phyloP scores from a whole-genome alignment of 1,140 invertebrate species.

The Drosophila oshimai region DNA sequence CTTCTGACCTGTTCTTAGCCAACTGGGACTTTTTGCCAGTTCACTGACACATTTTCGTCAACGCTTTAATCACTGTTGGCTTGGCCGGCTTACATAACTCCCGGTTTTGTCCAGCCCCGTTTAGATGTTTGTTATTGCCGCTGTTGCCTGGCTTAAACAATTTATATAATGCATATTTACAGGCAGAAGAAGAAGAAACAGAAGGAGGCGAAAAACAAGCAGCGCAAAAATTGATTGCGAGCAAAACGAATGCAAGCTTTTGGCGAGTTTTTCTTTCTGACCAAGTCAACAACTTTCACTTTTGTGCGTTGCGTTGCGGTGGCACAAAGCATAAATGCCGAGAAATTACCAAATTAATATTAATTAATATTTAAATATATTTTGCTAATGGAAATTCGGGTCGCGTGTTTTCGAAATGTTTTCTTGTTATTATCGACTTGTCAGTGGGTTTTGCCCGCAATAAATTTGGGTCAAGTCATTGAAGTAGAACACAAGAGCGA shows the following conservation, averaged over 20 bases:
- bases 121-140: conserved; percentile 10
- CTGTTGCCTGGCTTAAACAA: conserved; percentile 36
- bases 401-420: neutral
- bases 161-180: conserved; percentile 70
- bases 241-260: conserved; percentile 44
- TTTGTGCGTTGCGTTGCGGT: conserved; percentile 32
- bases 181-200: conserved; percentile 26
- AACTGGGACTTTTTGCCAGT: neutral
- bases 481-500: conserved; percentile 62
- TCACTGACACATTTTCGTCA: conserved; percentile 16
- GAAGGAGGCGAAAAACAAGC: conserved; percentile 15
- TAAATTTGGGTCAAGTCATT: conserved; percentile 72
- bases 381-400: conserved; percentile 4
- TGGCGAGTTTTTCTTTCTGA: conserved; percentile 63
- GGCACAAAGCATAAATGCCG: conserved; percentile 31
- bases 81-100: conserved; percentile 14
- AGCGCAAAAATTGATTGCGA: conserved; percentile 52
- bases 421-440: conserved; percentile 17
- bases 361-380: conserved; percentile 71
- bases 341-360: conserved; percentile 65
- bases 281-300: conserved; percentile 75
- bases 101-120: conserved; percentile 34
- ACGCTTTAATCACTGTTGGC: neutral
- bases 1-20: neutral
- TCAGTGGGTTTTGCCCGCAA: conserved; percentile 18